A percentile compares a stretch with the other conserved stretches of the same genome.
These are phyloP conservation scores for Falco berigora DNA, from an alignment of 2,797 vertebrate species.

Conservation along the genomic window DNA sequence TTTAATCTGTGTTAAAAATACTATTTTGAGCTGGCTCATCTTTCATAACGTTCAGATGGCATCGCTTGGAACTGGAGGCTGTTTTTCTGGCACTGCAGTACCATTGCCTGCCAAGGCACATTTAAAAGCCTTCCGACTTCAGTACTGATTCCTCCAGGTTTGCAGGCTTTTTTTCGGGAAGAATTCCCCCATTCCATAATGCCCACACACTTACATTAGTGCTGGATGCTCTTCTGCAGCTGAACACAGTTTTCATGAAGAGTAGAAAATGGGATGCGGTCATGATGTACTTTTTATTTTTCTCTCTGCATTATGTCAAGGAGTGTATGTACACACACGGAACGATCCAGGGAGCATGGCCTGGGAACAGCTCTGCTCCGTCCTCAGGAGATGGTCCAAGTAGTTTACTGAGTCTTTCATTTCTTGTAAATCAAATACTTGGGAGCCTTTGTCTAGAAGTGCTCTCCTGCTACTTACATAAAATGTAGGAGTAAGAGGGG, in stretches of 20 bases:
- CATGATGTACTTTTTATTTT: background rate
- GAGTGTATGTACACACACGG: rapidly evolving
- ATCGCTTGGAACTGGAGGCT: background rate
- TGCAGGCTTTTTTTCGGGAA: background rate
- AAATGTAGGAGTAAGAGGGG: background rate
- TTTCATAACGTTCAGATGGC: background rate
- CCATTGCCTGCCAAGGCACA: background rate
- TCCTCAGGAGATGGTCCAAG: background rate
- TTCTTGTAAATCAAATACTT: background rate
- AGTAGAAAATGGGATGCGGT: background rate
- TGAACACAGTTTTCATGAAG: background rate
- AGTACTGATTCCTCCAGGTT: background rate
- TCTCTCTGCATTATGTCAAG: background rate
- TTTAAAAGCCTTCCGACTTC: background rate
- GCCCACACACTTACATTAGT: background rate
- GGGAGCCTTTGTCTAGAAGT: background rate
- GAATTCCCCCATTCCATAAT: background rate
- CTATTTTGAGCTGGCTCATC: background rate
- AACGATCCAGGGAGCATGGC: rapidly evolving
- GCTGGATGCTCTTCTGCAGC: background rate
- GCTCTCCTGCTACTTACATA: background rate
- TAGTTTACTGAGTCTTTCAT: background rate
- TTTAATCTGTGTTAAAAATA: background rate
- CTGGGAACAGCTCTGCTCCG: rapidly evolving
- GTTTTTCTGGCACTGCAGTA: background rate